These are phyloP conservation scores for Heliconius cydno DNA, from an alignment of 2,888 invertebrate species.

Conservation along the genomic window DNA sequence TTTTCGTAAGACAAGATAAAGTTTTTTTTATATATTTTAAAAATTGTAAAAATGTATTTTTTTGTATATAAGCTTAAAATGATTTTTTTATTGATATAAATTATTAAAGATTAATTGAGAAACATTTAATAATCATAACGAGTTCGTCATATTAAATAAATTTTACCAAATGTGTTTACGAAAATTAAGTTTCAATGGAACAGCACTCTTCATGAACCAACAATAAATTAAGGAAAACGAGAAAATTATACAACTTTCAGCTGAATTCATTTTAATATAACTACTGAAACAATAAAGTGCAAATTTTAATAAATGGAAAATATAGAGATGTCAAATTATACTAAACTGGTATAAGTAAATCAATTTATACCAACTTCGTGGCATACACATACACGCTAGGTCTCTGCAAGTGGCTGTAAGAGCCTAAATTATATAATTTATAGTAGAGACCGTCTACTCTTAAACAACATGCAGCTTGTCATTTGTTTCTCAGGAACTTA, in stretches of 20 bases:
- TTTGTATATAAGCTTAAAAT: too few relatives aligned
- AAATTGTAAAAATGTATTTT: too few relatives aligned
- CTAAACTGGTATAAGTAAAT: not conserved
- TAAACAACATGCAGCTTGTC: too few relatives aligned
- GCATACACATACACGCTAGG: not conserved
- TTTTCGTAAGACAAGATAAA: too few relatives aligned
- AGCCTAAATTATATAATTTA: not conserved
- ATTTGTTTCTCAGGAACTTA: too few relatives aligned
- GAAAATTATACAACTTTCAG: conserved; percentile 7
- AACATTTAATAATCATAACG: not conserved
- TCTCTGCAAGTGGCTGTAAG: not conserved
- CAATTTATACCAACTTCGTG: not conserved
- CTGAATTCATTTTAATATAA: not conserved
- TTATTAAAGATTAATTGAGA: not conserved
- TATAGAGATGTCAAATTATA: not conserved
- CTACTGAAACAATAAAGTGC: not conserved
- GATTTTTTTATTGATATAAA: not conserved
- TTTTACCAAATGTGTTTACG: not conserved
- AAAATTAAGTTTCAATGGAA: conserved; percentile 21
- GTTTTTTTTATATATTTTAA: too few relatives aligned
- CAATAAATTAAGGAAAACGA: not conserved
- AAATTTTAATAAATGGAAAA: not conserved
- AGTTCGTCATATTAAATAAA: not conserved
- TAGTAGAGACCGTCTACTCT: too few relatives aligned
- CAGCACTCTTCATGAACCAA: not conserved